Conservation (phyloP, 1,140 invertebrate genomes). For the Magallana ariakensis region DNA sequence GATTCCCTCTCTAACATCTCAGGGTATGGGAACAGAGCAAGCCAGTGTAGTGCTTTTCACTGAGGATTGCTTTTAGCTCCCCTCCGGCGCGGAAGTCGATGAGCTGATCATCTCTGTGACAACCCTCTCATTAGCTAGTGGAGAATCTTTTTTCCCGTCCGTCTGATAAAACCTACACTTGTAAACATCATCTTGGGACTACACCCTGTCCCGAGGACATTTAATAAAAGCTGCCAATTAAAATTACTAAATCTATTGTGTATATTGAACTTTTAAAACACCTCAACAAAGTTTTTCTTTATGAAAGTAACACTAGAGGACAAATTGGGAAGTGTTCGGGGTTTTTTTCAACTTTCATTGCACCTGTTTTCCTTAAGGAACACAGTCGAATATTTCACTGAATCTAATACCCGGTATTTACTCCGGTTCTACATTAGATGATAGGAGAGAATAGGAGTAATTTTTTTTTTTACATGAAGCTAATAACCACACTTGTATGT, state of each 20-base stretch:
- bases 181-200: background rate
- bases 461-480: too few species aligned
- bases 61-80: background rate
- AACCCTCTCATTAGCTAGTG: conserved; percentile 7
- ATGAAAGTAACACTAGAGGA: too few species aligned
- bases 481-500: too few species aligned
- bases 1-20: background rate
- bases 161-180: background rate
- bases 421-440: too few species aligned
- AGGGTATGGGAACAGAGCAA: background rate
- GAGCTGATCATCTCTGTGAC: conserved; percentile 5
- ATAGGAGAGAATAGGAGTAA: too few species aligned
- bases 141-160: background rate
- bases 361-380: too few species aligned
- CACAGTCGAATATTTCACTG: too few species aligned
- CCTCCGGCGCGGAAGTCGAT: conserved; percentile 10
- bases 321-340: too few species aligned
- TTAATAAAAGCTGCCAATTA: background rate
- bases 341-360: too few species aligned
- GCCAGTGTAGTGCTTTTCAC: background rate
- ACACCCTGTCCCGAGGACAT: background rate
- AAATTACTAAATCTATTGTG: background rate
- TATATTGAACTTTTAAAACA: too few species aligned
- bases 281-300: too few species aligned
- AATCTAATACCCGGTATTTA: too few species aligned